These are phyloP conservation scores for Gymnocypris eckloni DNA, from an alignment of 2,797 vertebrate genomes.

Conservation along the genomic window DNA sequence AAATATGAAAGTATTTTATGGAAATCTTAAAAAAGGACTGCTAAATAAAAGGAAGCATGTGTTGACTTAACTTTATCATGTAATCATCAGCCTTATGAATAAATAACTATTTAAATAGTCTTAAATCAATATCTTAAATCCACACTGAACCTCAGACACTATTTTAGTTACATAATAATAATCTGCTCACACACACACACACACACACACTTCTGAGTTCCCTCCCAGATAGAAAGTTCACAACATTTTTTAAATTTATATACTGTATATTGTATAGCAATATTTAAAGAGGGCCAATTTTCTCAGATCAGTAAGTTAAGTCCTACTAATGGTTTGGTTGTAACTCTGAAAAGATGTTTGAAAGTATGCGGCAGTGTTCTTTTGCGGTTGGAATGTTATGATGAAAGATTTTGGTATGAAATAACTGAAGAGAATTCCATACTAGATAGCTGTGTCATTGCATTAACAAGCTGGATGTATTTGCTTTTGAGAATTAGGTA, in stretches of 20 bases:
- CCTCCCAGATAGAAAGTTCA: background rate
- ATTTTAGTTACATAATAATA: background rate
- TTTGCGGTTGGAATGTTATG: conserved; percentile 57
- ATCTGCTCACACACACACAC: background rate
- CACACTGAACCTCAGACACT: background rate
- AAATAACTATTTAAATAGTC: too few relatives aligned
- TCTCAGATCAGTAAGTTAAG: conserved; percentile 47
- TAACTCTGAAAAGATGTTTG: conserved; percentile 85
- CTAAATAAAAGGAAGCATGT: background rate
- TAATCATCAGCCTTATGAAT: too few relatives aligned
- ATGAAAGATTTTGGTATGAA: conserved; percentile 84
- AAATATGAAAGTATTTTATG: background rate
- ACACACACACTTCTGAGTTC: background rate
- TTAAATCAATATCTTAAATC: too few relatives aligned
- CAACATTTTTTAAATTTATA: background rate
- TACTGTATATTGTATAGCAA: background rate
- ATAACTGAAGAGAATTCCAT: conserved; percentile 43
- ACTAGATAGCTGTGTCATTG: background rate
- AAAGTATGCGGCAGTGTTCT: conserved; percentile 74
- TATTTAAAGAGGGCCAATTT: background rate
- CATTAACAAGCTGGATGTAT: background rate
- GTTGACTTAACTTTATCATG: background rate
- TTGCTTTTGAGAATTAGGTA: conserved; percentile 61
- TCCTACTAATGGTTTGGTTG: conserved; percentile 75
- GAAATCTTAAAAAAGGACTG: background rate